Base-by-base conservation (phyloP, 2,888 invertebrate species). In the Autographa gamma region DNA sequence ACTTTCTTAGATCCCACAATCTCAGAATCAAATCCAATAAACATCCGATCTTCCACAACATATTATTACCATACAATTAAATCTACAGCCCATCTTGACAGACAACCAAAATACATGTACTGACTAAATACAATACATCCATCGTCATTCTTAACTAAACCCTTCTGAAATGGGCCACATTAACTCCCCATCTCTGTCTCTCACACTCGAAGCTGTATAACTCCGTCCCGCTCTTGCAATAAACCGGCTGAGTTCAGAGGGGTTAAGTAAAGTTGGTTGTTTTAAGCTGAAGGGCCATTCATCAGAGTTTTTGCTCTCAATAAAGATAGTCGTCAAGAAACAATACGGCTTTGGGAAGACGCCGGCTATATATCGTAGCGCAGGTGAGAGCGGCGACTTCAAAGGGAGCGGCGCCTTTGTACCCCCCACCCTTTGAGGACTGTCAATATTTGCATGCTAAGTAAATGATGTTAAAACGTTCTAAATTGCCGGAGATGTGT, bases 391-490 rank as follows among this genome's bases (percentile, higher is more conserved):
- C 89, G 89, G 89, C 73, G 82, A 86, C 85, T 88, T 93, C 90
- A 93, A 93, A 94, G 89, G 74, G 71, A 78, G 90, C 93, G 93
- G 92, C 82, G 60, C 80, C 83, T 88, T 91, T 92, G 91, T 89
- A 62, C 74, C 73, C 80, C 77, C 78, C 81, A 74, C 80, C 76
- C 78, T 77, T 69, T 60, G 76, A 67, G 63, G 59, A 58, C 66
- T 83, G 89, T 90, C 89, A 90, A 91, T 90, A 91, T 92, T 93
- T 91, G 91, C 93, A 91, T 93, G 86, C 79, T 89, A 88, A 91
- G 85, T 87, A 90, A 89, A 89, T 85, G 81, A 73, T 73, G 70
- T 66, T 84, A 80, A 84, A 83, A 81, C 79, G 82, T 77, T 73
- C 73, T 83, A 79, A 80, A 86, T 85, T 86, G 84, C 48, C 79